These are phyloP conservation scores for Drosophila fungiperda DNA, from an alignment of 2,888 invertebrate species.

Conservation along the genomic window DNA sequence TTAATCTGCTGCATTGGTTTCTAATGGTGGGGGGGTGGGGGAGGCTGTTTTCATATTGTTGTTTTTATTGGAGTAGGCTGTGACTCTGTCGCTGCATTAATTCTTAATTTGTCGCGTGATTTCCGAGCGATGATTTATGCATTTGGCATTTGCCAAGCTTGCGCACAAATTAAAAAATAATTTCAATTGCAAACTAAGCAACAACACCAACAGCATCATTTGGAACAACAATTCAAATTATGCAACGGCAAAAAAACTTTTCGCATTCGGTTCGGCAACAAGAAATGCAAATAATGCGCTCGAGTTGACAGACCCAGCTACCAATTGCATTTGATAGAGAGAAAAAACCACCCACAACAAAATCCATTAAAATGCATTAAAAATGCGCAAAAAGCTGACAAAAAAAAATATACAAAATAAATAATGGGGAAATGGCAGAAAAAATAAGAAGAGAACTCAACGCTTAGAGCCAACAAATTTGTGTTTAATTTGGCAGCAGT, in stretches of 20 bases:
- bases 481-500: conserved; percentile 71
- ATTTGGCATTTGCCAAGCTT: conserved; percentile 39
- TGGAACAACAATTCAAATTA: conserved; percentile 38
- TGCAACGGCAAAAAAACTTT: conserved; percentile 43
- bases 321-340: conserved; percentile 71
- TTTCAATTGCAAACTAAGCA: conserved; percentile 48
- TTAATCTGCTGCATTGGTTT: conserved; percentile 47
- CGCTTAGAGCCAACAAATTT: conserved; percentile 56
- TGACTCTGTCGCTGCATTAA: conserved; percentile 58
- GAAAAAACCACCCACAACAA: conserved; percentile 22
- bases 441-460: conserved; percentile 22
- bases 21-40: neutral
- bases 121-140: conserved; percentile 66
- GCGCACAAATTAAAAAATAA: conserved; percentile 65
- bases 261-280: conserved; percentile 48
- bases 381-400: conserved; percentile 51
- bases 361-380: conserved; percentile 65
- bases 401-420: conserved; percentile 25
- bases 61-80: neutral
- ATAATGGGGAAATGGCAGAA: conserved; percentile 9
- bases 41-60: too few relatives aligned
- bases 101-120: conserved; percentile 68
- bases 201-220: conserved; percentile 2
- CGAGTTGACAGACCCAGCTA: conserved; percentile 52
- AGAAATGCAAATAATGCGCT: conserved; percentile 71